Percentiles rank a stretch among this genome's conserved stretches.
Evolutionary conservation across 2,797 vertebrate species (phyloP).

Genomic region (Karalla daura): DNA sequence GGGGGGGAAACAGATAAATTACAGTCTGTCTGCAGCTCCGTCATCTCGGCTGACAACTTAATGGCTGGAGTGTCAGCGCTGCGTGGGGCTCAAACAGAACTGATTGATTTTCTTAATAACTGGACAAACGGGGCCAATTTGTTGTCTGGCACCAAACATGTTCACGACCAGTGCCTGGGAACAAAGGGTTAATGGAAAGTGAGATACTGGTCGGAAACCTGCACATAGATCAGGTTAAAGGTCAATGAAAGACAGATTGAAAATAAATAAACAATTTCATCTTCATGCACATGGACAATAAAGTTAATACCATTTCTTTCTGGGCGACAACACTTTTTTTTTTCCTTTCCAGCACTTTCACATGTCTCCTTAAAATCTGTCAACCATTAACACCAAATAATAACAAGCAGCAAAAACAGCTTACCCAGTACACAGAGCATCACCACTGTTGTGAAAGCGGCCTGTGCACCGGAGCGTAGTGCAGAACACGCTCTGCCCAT

Average conservation of each 20-base stretch:
- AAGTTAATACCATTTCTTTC: no score
- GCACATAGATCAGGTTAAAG: neutral
- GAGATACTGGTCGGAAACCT: neutral
- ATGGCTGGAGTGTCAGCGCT: slow-evolving; percentile 33
- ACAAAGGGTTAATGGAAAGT: neutral
- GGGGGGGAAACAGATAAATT: slow-evolving; percentile 51
- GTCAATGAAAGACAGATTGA: neutral
- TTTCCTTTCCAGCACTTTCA: no score
- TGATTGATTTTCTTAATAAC: slow-evolving; percentile 27
- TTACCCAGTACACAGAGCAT: slow-evolving; percentile 77
- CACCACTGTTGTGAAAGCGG: slow-evolving; percentile 79
- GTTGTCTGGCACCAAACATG: neutral
- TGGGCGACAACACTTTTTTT: slow-evolving; percentile 6
- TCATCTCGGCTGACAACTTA: slow-evolving; percentile 49
- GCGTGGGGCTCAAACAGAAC: slow-evolving; percentile 15
- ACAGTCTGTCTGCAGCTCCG: slow-evolving; percentile 35
- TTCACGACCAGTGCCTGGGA: no score
- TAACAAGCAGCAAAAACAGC: slow-evolving; percentile 80
- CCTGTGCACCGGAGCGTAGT: slow-evolving; percentile 65
- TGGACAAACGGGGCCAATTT: slow-evolving; percentile 29
- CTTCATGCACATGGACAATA: no score
- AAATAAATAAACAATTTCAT: no score
- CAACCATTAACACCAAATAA: slow-evolving; percentile 87
- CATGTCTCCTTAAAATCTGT: slow-evolving; percentile 71
- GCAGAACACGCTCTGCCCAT: slow-evolving; percentile 64